These are phyloP conservation scores for Actinia tenebrosa DNA, from an alignment of 64 coral and sea anemone species.

Conservation along the genomic window DNA sequence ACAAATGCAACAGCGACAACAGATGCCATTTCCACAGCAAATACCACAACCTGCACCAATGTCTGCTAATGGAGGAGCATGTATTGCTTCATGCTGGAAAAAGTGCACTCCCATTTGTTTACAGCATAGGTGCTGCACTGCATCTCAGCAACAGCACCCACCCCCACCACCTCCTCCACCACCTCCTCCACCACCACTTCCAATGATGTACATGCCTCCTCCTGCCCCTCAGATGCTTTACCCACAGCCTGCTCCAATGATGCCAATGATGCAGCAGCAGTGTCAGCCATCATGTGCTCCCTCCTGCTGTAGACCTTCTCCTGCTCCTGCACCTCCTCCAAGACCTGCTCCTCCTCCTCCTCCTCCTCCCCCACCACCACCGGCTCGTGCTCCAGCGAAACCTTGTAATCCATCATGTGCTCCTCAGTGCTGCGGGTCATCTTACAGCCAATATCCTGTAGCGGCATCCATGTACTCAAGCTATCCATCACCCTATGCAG, in stretches of 20 bases:
- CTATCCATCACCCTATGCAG: conserved; percentile 49
- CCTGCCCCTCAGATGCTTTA: conserved; percentile 17
- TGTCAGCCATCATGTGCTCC: conserved; percentile 80
- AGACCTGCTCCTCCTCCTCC: conserved; percentile 21
- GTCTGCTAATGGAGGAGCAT: conserved; percentile 67
- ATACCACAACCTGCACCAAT: conserved; percentile 26
- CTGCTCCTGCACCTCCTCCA: conserved; percentile 37
- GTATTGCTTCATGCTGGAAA: conserved; percentile 44
- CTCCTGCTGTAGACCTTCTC: conserved; percentile 39
- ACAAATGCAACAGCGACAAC: not conserved
- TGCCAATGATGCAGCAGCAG: conserved; percentile 27
- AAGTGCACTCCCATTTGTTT: conserved; percentile 80
- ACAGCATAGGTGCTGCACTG: conserved; percentile 71
- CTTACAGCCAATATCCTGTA: conserved; percentile 3
- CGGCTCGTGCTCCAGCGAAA: conserved; percentile 22
- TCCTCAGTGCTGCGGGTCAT: conserved; percentile 42
- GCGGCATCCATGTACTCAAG: conserved; percentile 13
- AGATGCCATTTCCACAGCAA: not conserved
- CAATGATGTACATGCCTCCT: conserved; percentile 25
- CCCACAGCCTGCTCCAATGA: conserved; percentile 33
- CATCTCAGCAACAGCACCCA: conserved; percentile 8
- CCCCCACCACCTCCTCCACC: conserved; percentile 41
- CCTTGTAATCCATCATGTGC: conserved; percentile 67
- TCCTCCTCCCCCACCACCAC: conserved; percentile 5
- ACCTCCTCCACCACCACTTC: conserved; percentile 19